Evolutionary conservation across 2,888 invertebrate genomes (phyloP).

Genomic region (Germaria angustata): DNA sequence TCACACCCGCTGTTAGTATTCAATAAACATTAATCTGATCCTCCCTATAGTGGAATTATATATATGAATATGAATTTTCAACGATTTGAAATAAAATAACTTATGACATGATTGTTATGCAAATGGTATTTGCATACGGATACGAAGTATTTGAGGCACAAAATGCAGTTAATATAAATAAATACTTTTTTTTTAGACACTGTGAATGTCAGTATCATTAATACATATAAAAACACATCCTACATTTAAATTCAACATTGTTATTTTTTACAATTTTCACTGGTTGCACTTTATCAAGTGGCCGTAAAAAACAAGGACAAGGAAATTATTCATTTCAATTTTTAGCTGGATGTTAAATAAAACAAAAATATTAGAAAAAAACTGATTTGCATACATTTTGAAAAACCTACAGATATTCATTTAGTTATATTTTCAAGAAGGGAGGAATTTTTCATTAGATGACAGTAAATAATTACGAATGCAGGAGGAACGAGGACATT

Average conservation of each 20-base stretch:
- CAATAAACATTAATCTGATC: slow-evolving; percentile 21
- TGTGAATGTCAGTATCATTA: not conserved
- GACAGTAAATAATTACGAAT: slow-evolving; percentile 73
- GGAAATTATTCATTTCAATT: slow-evolving; percentile 67
- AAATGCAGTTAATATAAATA: slow-evolving; percentile 24
- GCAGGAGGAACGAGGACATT: slow-evolving; percentile 64
- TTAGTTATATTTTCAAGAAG: slow-evolving; percentile 6
- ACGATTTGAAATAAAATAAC: slow-evolving; percentile 37
- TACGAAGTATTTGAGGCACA: slow-evolving; percentile 1
- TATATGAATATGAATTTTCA: slow-evolving; percentile 15
- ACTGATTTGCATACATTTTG: slow-evolving; percentile 64
- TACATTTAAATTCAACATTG: not conserved
- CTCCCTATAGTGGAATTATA: slow-evolving; percentile 22
- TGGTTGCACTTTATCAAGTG: slow-evolving; percentile 72
- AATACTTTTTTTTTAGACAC: not conserved
- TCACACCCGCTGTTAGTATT: slow-evolving; percentile 54
- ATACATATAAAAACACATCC: not conserved
- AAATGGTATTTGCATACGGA: slow-evolving; percentile 41
- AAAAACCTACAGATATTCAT: not conserved
- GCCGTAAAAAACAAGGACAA: slow-evolving; percentile 12
- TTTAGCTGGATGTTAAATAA: slow-evolving; percentile 50
- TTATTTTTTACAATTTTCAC: slow-evolving; percentile 51
- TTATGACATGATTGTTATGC: slow-evolving; percentile 64
- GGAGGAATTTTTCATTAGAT: slow-evolving; percentile 52
- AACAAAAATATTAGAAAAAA: slow-evolving; percentile 32